A percentile compares a stretch with the other conserved stretches of the same genome.
phyloP scores from a whole-genome alignment of 2,888 invertebrate genomes.

The Volucella bombylans region DNA sequence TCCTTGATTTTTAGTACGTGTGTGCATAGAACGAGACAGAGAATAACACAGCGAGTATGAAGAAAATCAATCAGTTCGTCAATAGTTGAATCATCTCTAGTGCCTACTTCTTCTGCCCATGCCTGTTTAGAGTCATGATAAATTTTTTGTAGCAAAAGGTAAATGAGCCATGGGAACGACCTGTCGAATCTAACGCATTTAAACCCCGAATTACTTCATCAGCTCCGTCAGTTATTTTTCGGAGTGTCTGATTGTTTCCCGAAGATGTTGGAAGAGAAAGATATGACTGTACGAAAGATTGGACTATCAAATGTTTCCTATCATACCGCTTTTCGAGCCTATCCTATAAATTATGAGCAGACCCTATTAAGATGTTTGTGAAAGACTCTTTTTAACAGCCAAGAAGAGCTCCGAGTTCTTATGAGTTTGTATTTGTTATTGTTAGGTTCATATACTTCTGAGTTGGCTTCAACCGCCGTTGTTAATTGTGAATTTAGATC shows the following conservation, averaged over 20 bases:
- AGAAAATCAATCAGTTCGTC: slow-evolving; percentile 1
- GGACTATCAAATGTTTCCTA: background rate
- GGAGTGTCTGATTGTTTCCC: background rate
- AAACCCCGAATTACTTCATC: no score
- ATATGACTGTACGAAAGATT: background rate
- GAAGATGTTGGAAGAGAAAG: background rate
- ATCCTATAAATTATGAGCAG: no score
- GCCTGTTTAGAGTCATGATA: background rate
- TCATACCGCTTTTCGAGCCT: background rate
- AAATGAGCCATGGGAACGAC: slow-evolving; percentile 19
- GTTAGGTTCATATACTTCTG: no score
- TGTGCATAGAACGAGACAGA: background rate
- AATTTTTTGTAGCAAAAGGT: slow-evolving; percentile 11
- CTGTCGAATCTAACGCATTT: background rate
- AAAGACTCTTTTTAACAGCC: no score
- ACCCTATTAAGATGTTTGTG: no score
- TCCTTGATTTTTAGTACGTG: background rate
- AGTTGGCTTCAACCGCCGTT: no score
- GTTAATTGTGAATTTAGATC: no score
- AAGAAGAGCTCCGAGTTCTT: no score
- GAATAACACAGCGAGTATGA: background rate
- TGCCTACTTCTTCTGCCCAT: slow-evolving; percentile 3
- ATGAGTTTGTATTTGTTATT: no score
- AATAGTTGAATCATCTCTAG: slow-evolving; percentile 7
- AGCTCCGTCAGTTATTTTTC: no score